Base-by-base conservation (phyloP, 2,113 vertebrate species). In the Hucho hucho region DNA sequence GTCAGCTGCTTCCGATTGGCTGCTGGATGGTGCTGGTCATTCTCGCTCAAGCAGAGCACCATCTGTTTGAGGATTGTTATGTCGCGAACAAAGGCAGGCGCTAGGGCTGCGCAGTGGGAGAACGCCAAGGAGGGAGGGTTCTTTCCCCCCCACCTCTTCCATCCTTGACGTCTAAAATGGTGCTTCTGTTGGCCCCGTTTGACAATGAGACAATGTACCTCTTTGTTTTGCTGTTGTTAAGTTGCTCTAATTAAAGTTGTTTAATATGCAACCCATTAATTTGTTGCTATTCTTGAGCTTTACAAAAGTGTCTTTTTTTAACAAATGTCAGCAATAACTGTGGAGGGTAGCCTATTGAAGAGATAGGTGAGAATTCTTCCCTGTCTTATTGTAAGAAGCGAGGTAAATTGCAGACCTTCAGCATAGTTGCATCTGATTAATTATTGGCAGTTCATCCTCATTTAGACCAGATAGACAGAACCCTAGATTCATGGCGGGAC, bases 1-100 rank as follows among this genome's bases (percentile, higher is more conserved):
- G 91, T 96, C 95, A 96, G 95, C 94, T 95, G 95, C 95, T 88
- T 92, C 87, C 90, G 73, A 96, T 97, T 97, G 95, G 95, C 85
- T 85, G 91, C 78, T 80, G 65, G 87, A 75, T 63, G 18, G 70
- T 85, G 88, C 69, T 83, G 78, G 87, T 89, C 91, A 92, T 84
- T 75, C 80, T 26, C 81, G 83, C 83, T 85, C 72, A 71, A 82
- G 93, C 91, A 79, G 87, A 90, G 87, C 91, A 87, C 94, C 93
- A 92, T 94, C 94, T 94, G 94, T 87, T 91, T 91, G 75, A 70
- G 89, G 87, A 78, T 90, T 87, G 90, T 88, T 90, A 87, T 90
- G 92, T 87, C 87, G 88, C 87, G 91, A 94, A 93, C 92, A 93
- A 93, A 93, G 92, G 87, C 85, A 84, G 85, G 80, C 79, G 81